A percentile compares a stretch with the other conserved stretches of the same genome.
Evolutionary conservation across 1,140 invertebrate species (phyloP).

Genomic region (Antheraea mylitta): DNA sequence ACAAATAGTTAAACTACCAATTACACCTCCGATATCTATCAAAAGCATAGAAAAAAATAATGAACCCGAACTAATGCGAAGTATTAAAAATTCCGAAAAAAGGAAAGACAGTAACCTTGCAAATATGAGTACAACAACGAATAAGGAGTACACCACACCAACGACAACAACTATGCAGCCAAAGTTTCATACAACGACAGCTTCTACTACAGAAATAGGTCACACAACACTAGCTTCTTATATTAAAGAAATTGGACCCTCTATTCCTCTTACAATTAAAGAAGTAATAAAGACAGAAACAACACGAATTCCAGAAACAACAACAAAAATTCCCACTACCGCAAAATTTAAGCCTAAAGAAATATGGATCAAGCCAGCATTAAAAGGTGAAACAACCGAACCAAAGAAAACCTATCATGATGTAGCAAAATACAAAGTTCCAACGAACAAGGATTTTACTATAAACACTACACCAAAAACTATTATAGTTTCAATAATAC

Average conservation of each 20-base stretch:
- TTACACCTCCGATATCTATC: neutral
- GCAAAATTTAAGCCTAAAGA: conserved; percentile 65
- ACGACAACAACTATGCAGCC: neutral
- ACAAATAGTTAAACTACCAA: neutral
- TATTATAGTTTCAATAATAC: conserved; percentile 73
- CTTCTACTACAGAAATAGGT: neutral
- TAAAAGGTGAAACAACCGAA: conserved; percentile 68
- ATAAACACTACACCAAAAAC: conserved; percentile 65
- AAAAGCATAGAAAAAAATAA: neutral
- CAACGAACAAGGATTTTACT: conserved; percentile 50
- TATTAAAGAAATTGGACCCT: neutral
- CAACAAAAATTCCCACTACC: conserved; percentile 36
- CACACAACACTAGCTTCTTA: neutral
- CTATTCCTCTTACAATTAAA: neutral
- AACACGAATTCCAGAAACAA: conserved; percentile 24
- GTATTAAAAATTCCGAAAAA: neutral
- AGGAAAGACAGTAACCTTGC: neutral
- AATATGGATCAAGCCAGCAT: conserved; percentile 71
- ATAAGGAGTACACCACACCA: neutral
- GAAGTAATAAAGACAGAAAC: conserved; percentile 1
- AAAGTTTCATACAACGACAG: neutral
- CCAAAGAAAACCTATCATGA: conserved; percentile 53
- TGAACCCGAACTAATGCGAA: neutral
- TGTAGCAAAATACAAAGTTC: conserved; percentile 37
- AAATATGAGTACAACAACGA: neutral